Conservation (phyloP, 1,140 invertebrate species). For the Achatina immaculata region DNA sequence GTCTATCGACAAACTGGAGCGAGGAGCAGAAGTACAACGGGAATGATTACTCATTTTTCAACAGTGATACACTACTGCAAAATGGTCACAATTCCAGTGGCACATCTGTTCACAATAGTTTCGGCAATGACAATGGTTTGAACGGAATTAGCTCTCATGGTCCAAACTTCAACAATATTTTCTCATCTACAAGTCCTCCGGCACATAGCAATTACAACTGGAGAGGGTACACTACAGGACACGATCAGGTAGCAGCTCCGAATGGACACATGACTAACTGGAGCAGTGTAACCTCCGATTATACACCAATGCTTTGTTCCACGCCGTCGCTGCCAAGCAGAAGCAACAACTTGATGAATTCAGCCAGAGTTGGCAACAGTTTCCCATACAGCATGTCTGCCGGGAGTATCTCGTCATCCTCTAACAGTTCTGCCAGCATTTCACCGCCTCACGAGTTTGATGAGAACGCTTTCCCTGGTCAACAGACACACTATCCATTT, state of each 20-base stretch:
- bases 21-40: constrained; percentile 70
- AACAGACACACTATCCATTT: not conserved
- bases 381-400: constrained; percentile 29
- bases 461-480: constrained; percentile 1
- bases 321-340: not conserved
- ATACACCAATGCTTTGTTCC: not conserved
- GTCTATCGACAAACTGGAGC: constrained; percentile 45
- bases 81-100: constrained; percentile 8
- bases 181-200: constrained; percentile 46
- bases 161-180: constrained; percentile 26
- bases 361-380: constrained; percentile 12
- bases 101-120: constrained; percentile 64
- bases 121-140: constrained; percentile 45
- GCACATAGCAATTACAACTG: constrained; percentile 33
- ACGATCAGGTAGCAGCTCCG: constrained; percentile 7
- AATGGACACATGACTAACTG: constrained; percentile 22
- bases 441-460: constrained; percentile 26
- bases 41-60: constrained; percentile 25
- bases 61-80: not conserved
- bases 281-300: constrained; percentile 27
- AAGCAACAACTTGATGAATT: not conserved
- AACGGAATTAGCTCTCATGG: constrained; percentile 38
- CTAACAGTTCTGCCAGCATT: constrained; percentile 25
- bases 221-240: constrained; percentile 11
- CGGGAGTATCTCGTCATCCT: constrained; percentile 21